Base-by-base conservation (phyloP, 2,888 invertebrate genomes). In the Kryphioiulus occultus region DNA sequence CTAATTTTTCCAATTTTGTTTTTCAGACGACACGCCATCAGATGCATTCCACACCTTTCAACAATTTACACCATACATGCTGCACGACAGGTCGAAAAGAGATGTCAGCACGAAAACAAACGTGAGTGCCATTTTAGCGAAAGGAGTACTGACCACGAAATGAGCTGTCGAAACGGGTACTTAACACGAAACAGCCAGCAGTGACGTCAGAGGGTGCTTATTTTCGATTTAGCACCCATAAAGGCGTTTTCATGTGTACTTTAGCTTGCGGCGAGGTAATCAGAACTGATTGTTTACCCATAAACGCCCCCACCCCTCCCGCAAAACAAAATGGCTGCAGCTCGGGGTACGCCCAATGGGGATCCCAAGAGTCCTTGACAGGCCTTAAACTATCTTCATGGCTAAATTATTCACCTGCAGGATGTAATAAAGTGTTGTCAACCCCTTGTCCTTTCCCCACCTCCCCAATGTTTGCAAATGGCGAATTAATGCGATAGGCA, bases 51-150 rank as follows among this genome's bases (percentile, higher is more conserved):
- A 84, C 26, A 17, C 42, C 19, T 53, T 85, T 53, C 44, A 84
- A 22, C 47, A 84, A 32, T 47, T 85, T 30, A 87, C 84, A 85
- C 85, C 85, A 35, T 87, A 87, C 39, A 85, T 85, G 85, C 35
- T 85, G 17, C 44, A 87, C 26, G 85, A 68, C 42, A 42, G 87
- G 35, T 22, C 59, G 53, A 87, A 87, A 44, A 15, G 87, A 19
- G 85, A 85, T 15, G 68, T 87, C 22, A 85, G 30, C 10, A 53
- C 87, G 22, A 47, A 30, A 32, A 84, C 59, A 35, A 22, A 84
- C 26, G 87, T 87, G 47, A 87, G 87, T 87, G 39, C 39, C 39
- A 39, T 9, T 3, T 9, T 5, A 39, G 5, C 39, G 3, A 39
- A 39, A 39, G 5, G 26, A 26, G 26, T 26, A 68, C 26, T 68